phyloP scores from a whole-genome alignment of 2,888 invertebrate species.

The Scotopteryx bipunctaria region DNA sequence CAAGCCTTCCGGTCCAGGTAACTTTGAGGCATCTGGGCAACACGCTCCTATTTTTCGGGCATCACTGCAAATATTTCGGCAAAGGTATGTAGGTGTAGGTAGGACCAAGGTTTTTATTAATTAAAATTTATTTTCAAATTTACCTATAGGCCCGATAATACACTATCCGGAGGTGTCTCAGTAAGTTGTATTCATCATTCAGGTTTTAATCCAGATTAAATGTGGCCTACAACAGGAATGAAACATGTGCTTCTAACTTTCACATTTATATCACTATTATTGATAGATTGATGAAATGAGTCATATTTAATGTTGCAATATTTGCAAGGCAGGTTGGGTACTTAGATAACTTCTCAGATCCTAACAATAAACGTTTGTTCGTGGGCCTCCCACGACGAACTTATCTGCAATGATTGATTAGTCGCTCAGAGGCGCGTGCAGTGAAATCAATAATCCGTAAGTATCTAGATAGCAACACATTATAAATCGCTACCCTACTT shows the following conservation, averaged over 20 bases:
- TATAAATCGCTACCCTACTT: conserved; percentile 18
- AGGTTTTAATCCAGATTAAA: too few species aligned
- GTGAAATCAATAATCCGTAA: conserved; percentile 36
- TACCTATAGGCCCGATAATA: too few species aligned
- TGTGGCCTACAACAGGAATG: too few species aligned
- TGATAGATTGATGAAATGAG: conserved; percentile 1
- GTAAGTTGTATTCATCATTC: neutral
- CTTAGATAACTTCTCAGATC: conserved; percentile 20
- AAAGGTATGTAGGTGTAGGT: too few species aligned
- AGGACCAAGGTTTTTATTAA: too few species aligned
- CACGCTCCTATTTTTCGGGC: conserved; percentile 87
- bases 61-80: conserved; percentile 11
- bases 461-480: too few species aligned
- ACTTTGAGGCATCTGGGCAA: conserved; percentile 84
- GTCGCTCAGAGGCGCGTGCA: conserved; percentile 30
- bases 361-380: conserved; percentile 25
- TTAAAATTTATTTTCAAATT: too few species aligned
- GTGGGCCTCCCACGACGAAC: conserved; percentile 35
- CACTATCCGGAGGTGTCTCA: too few species aligned
- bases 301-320: conserved; percentile 12
- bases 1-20: conserved; percentile 66
- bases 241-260: too few species aligned
- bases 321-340: neutral
- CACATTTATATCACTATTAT: neutral
- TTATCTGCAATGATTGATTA: conserved; percentile 39